phyloP scores from a whole-genome alignment of 2,888 invertebrate species.

The Cataglyphis cursor region DNA sequence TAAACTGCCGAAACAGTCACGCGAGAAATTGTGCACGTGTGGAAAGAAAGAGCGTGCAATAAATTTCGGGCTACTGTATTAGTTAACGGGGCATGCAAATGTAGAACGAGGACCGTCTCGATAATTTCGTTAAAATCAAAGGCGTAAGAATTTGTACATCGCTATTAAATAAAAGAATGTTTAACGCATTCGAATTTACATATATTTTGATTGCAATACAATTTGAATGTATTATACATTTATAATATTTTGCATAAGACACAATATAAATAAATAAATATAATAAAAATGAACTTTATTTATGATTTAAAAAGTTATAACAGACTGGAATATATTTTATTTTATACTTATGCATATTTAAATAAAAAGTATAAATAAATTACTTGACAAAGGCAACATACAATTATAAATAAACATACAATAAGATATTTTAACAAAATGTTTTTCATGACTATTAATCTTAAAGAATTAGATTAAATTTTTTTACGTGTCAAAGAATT shows the following conservation, averaged over 20 bases:
- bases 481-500: background rate
- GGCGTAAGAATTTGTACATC: background rate
- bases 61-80: conserved; percentile 17
- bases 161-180: background rate
- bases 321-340: background rate
- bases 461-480: background rate
- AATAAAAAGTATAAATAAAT: background rate
- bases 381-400: background rate
- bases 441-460: background rate
- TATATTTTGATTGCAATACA: background rate
- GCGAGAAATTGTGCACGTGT: conserved; percentile 33
- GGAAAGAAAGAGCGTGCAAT: background rate
- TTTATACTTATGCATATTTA: too few species aligned
- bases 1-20: conserved; percentile 26
- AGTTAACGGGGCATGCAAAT: conserved; percentile 16
- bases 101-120: background rate
- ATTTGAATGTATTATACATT: background rate
- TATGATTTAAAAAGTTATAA: background rate
- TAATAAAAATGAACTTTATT: background rate
- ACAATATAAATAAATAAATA: background rate
- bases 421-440: background rate
- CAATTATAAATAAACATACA: background rate
- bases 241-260: background rate
- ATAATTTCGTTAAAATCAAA: background rate
- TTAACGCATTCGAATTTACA: background rate